Evolutionary conservation across 2,888 invertebrate genomes (phyloP).

Genomic region (Piscicola geometra): DNA sequence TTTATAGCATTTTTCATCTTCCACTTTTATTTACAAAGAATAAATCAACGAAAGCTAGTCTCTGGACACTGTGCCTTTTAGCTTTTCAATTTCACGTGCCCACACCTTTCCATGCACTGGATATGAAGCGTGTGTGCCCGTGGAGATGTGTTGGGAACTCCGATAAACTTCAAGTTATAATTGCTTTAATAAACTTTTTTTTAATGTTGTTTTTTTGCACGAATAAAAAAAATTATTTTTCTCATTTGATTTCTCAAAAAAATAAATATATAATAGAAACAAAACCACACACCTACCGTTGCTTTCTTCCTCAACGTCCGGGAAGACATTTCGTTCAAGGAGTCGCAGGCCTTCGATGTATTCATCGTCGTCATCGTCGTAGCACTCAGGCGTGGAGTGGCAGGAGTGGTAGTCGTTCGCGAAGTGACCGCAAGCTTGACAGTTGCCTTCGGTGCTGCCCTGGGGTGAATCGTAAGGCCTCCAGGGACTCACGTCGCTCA

Average conservation of each 20-base stretch:
- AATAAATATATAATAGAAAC: neutral
- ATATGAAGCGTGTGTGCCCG: too few relatives aligned
- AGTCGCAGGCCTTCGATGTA: neutral
- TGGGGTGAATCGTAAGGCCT: neutral
- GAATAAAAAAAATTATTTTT: too few relatives aligned
- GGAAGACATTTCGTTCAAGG: neutral
- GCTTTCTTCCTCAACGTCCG: neutral
- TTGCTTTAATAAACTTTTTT: too few relatives aligned
- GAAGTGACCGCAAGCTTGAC: neutral
- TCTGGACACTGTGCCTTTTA: neutral
- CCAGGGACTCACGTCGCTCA: neutral
- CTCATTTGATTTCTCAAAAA: too few relatives aligned
- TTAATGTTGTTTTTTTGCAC: too few relatives aligned
- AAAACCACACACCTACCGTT: neutral
- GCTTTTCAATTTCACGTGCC: too few relatives aligned
- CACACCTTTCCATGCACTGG: too few relatives aligned
- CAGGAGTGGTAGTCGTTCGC: constrained; percentile 1
- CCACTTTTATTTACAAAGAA: constrained; percentile 9
- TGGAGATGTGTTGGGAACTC: too few relatives aligned
- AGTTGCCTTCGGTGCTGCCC: neutral
- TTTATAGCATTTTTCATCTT: neutral
- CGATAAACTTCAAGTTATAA: too few relatives aligned
- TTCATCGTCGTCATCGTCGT: constrained; percentile 17
- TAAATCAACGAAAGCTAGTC: neutral
- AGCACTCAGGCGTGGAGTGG: constrained; percentile 14